phyloP scores from a whole-genome alignment of 2,888 invertebrate species.

The Lissonota sp. region DNA sequence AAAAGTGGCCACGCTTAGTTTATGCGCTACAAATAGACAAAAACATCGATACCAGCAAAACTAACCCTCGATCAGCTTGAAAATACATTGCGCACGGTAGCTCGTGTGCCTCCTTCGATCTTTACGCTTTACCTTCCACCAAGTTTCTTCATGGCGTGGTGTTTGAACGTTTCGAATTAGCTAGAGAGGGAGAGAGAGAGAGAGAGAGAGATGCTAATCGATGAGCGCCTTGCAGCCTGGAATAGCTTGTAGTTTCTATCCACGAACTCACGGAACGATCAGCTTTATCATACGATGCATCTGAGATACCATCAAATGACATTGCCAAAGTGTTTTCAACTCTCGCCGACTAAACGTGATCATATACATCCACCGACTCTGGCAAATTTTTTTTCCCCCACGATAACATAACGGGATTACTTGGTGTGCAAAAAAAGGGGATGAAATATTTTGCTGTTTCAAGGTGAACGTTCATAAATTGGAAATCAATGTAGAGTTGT shows the following conservation, averaged over 20 bases:
- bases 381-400: no score
- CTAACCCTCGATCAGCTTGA: not conserved
- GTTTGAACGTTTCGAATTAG: constrained; percentile 36
- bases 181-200: constrained; percentile 38
- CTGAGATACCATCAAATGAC: constrained; percentile 32
- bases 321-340: constrained; percentile 3
- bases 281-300: constrained; percentile 54
- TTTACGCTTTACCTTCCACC: constrained; percentile 70
- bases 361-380: constrained; percentile 7
- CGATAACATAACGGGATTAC: no score
- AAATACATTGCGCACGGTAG: constrained; percentile 26
- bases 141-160: constrained; percentile 4
- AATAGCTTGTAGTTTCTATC: constrained; percentile 43
- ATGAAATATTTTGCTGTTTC: no score
- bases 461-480: no score
- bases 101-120: constrained; percentile 65
- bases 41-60: not conserved
- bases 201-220: constrained; percentile 55
- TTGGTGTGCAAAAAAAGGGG: no score
- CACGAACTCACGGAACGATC: constrained; percentile 35
- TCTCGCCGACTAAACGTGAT: constrained; percentile 41
- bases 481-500: no score
- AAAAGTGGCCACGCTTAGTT: constrained; percentile 31
- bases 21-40: constrained; percentile 4
- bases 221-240: constrained; percentile 57